Evolutionary conservation across 2,113 vertebrate species (phyloP), one percentile per base, ranked within the genome.

Genomic region (Pan paniscus): DNA sequence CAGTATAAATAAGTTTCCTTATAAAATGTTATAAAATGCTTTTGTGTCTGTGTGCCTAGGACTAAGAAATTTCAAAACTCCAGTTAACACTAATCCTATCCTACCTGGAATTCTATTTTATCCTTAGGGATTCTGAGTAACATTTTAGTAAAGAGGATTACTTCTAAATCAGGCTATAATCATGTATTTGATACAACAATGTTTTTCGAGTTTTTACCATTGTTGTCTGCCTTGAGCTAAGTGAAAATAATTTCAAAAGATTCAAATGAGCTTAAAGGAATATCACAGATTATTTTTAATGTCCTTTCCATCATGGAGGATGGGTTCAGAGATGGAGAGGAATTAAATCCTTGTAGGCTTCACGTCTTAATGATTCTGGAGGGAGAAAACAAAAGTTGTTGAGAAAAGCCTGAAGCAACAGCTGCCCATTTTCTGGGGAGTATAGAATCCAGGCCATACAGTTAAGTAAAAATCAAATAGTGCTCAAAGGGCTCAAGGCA

Each of bases 101-200:
- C 82, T 73, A 68, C 14, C 35, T 75, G 50, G 83, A 96, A 95
- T 94, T 97, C 76, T 64, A 57, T 80, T 90, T 88, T 68, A 70
- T 75, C 12, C 16, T 76, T 81, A 93, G 13, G 6, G 27, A 81
- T 89, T 64, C 52, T 84, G 14, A 84, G 84, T 81, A 75, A 68
- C 32, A 90, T 83, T 87, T 94, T 96, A 85, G 23, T 81, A 84
- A 93, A 94, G 67, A 95, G n/a, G 22, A 76, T 97, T 95, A 81
- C 68, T 90, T 78, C 40, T 80, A 79, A 96, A 96, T 48, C 73
- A 57, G 35, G 61, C 57, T 89, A 85, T 76, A 91, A 81, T 92
- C 30, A 57, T 55, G 22, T 86, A 70, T 84, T 93, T 96, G 90
- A 90, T 79, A 76, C 0, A 38, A 5, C 10, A 87, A 70, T 81